phyloP scores from a whole-genome alignment of 2,888 invertebrate genomes.

The Heliothis peltigera region DNA sequence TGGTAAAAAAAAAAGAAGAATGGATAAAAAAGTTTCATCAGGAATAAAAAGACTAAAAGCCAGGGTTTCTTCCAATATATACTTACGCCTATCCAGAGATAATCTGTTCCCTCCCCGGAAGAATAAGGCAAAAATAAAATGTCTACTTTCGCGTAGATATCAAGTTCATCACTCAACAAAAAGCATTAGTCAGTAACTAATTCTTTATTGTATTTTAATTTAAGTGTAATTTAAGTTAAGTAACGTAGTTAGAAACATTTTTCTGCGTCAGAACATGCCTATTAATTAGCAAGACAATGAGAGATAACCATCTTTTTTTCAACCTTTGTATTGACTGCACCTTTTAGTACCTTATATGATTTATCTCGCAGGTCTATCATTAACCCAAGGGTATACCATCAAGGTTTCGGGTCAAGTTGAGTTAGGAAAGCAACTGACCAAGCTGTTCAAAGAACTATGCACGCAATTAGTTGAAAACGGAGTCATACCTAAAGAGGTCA shows the following conservation, averaged over 20 bases:
- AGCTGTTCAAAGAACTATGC: constrained; percentile 26
- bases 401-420: constrained; percentile 52
- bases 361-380: constrained; percentile 28
- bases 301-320: neutral
- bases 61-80: too few relatives aligned
- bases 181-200: neutral
- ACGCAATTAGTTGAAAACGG: neutral
- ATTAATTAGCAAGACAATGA: neutral
- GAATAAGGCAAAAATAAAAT: too few relatives aligned
- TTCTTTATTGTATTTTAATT: constrained; percentile 3
- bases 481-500: neutral
- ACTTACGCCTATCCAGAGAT: too few relatives aligned
- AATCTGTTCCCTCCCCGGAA: too few relatives aligned
- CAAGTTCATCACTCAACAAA: too few relatives aligned
- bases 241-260: neutral
- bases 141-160: too few relatives aligned
- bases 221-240: too few relatives aligned
- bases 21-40: too few relatives aligned
- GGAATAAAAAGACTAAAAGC: too few relatives aligned
- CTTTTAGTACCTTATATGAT: too few relatives aligned
- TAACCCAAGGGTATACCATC: constrained; percentile 37
- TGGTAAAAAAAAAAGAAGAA: too few relatives aligned
- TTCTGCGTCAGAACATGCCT: neutral
- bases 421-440: constrained; percentile 42
- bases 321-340: neutral